A percentile compares a stretch with the other conserved stretches of the same genome.
phyloP scores from a whole-genome alignment of 2,888 invertebrate species.

The Ennomos erosarius region DNA sequence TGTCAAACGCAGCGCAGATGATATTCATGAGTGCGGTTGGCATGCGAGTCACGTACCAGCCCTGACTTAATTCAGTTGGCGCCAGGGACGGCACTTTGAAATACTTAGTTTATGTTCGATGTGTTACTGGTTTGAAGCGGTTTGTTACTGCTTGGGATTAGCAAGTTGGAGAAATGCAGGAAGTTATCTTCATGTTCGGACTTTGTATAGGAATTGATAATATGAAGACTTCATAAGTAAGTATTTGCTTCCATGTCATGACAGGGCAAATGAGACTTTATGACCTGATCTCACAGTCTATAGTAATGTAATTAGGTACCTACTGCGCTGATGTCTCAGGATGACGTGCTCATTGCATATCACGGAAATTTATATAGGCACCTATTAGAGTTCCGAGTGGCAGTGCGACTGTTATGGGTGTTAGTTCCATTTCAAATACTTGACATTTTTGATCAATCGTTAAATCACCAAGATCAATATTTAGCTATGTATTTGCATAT shows the following conservation, averaged over 20 bases:
- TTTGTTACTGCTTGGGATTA: constrained; percentile 22
- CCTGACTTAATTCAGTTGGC: constrained; percentile 32
- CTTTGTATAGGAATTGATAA: too few relatives aligned
- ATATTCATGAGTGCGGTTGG: constrained; percentile 56
- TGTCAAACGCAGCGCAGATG: constrained; percentile 53
- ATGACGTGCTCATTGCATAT: too few relatives aligned
- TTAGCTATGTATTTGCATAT: background rate
- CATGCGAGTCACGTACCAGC: constrained; percentile 53
- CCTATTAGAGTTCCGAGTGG: background rate
- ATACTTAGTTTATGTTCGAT: constrained; percentile 27
- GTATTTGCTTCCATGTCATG: too few relatives aligned
- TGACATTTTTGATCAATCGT: too few relatives aligned
- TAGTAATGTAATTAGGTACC: too few relatives aligned
- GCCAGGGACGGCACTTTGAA: constrained; percentile 31
- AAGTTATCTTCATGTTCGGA: background rate
- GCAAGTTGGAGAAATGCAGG: constrained; percentile 15
- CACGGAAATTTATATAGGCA: too few relatives aligned
- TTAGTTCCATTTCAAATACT: too few relatives aligned
- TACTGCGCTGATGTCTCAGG: too few relatives aligned
- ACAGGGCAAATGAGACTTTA: too few relatives aligned
- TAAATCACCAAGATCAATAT: too few relatives aligned
- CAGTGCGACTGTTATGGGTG: background rate
- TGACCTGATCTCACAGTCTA: too few relatives aligned
- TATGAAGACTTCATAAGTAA: too few relatives aligned
- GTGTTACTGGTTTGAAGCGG: constrained; percentile 23